Conservation (phyloP, 2,888 invertebrate genomes). For the Ectobius pallidus region DNA sequence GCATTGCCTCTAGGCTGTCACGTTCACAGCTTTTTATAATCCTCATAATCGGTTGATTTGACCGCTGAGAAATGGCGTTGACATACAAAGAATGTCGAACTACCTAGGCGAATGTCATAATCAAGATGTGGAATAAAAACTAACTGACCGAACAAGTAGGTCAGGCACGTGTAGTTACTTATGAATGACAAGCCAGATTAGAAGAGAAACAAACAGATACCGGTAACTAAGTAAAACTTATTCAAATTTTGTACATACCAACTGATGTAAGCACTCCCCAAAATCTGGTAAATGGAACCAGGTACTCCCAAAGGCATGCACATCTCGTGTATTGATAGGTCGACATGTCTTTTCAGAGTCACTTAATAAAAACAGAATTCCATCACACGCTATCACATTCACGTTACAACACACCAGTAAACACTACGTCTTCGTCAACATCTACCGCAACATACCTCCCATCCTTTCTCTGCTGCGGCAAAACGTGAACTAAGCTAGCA, state of each 20-base stretch:
- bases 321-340: constrained; percentile 41
- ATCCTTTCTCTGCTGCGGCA: constrained; percentile 17
- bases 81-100: too few species aligned
- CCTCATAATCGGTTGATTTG: too few species aligned
- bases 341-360: constrained; percentile 34
- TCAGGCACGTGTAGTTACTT: too few species aligned
- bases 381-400: not conserved
- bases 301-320: constrained; percentile 49
- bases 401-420: not conserved
- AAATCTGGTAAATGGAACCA: constrained; percentile 50
- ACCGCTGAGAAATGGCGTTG: too few species aligned
- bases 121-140: too few species aligned
- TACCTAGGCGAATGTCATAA: too few species aligned
- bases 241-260: constrained; percentile 48
- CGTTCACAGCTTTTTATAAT: too few species aligned
- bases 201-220: too few species aligned
- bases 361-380: constrained; percentile 11
- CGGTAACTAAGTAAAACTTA: too few species aligned
- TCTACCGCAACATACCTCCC: not conserved
- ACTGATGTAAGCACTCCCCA: constrained; percentile 53
- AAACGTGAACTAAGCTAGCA: constrained; percentile 21
- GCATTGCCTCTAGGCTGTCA: too few species aligned
- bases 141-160: too few species aligned
- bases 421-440: not conserved
- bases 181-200: too few species aligned